A percentile compares a stretch with the other conserved stretches of the same genome.
phyloP scores from a whole-genome alignment of 2,113 vertebrate species.

The Sturnira hondurensis region DNA sequence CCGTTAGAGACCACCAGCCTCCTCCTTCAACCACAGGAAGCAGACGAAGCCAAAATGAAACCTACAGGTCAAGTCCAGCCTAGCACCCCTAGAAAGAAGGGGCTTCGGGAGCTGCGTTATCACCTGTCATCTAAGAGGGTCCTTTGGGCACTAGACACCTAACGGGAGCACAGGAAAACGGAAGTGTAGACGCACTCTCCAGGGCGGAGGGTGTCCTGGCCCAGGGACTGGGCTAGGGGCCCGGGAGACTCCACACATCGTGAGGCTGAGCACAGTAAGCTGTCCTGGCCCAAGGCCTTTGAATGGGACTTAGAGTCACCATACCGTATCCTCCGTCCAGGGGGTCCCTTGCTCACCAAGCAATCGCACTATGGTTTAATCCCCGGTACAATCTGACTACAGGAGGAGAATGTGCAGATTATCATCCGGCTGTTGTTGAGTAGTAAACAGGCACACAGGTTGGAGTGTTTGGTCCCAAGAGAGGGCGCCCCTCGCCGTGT shows the following conservation, averaged over 20 bases:
- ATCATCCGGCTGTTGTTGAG: neutral
- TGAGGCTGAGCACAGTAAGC: neutral
- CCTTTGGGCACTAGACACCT: neutral
- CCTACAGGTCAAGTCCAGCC: neutral
- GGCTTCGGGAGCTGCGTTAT: neutral
- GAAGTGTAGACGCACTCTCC: neutral
- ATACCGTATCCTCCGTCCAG: neutral
- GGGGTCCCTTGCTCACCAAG: neutral
- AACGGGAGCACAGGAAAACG: neutral
- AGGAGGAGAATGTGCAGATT: neutral
- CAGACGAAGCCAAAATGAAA: neutral
- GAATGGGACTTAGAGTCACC: neutral
- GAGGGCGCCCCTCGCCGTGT: neutral
- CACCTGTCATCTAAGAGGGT: too few relatives aligned
- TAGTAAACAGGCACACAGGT: neutral
- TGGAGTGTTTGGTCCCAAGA: too few relatives aligned
- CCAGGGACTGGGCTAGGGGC: rapidly evolving
- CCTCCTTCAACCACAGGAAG: neutral
- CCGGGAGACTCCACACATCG: rapidly evolving
- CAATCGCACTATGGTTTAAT: neutral
- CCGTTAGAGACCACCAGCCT: neutral
- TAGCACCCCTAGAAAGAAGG: neutral
- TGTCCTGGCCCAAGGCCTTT: neutral
- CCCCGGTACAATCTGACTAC: rapidly evolving
- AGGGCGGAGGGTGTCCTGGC: neutral